Percentiles rank a stretch among this genome's conserved stretches.
These are phyloP conservation scores for Trigoniulus corallinus DNA, from an alignment of 1,140 invertebrate genomes.

Conservation along the genomic window DNA sequence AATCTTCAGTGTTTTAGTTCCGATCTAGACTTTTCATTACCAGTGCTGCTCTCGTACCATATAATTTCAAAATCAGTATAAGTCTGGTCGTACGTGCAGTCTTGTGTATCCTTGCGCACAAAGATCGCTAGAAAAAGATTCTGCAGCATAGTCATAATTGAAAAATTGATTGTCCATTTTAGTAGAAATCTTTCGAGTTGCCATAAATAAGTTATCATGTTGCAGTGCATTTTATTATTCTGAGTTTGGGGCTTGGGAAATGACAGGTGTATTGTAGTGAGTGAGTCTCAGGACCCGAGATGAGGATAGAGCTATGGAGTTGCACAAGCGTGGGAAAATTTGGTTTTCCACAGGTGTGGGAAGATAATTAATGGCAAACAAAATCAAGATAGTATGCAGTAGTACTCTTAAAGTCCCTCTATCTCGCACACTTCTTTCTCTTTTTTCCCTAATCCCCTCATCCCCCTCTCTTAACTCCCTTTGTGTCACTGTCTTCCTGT, in stretches of 20 bases:
- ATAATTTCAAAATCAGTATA: too few relatives aligned
- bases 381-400: conserved; percentile 4
- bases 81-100: too few relatives aligned
- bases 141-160: not conserved
- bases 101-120: too few relatives aligned
- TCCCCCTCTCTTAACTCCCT: too few relatives aligned
- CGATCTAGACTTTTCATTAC: too few relatives aligned
- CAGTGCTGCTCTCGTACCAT: too few relatives aligned
- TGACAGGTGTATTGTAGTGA: not conserved
- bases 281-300: not conserved
- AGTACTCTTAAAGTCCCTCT: not conserved
- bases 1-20: too few relatives aligned
- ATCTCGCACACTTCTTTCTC: too few relatives aligned
- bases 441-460: too few relatives aligned
- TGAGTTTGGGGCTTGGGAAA: not conserved
- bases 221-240: not conserved
- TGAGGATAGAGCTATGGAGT: not conserved
- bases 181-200: not conserved
- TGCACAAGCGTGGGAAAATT: conserved; percentile 7
- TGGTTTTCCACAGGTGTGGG: conserved; percentile 5
- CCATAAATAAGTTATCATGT: conserved; percentile 7
- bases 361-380: conserved; percentile 9
- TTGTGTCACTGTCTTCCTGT: too few relatives aligned
- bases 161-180: not conserved
- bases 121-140: not conserved